Base-by-base conservation (phyloP, 1,140 invertebrate species). In the Drosophila dunni region DNA sequence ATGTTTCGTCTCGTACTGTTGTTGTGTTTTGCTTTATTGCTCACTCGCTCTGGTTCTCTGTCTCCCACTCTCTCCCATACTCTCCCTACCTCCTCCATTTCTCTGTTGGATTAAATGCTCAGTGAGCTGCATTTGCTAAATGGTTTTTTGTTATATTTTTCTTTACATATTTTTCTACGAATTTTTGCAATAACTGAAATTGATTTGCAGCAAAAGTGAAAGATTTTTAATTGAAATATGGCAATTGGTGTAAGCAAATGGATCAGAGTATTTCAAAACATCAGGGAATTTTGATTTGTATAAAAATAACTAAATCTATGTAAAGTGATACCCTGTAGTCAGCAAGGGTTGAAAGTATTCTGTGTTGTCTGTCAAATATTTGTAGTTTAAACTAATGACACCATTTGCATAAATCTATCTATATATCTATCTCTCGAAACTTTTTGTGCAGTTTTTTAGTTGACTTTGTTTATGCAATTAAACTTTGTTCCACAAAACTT, bases 221-320 rank as follows among this genome's bases (percentile, higher is more conserved):
- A 54, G 53, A 24, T 58, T 75, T 64, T 74, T 81, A 81, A 85
- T 84, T 84, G 54, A 80, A 81, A 84, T 81, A 75, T 42, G 20
- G 51, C 13, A 56, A 68, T 74, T 62, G 74, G 78, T 77, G 57
- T 66, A 64, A 38, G 70, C 65, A 70, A 71, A 68, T 60, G 50
- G 50, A 73, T 75, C 38, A 34, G 24, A 57, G 24, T 64, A 65
- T 42, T 40, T 64, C 54, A 78, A 65, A 77, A 61, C 61, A 48
- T 29, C 29, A 20, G 17, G 40, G 58, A 40, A 65, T 64, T 74
- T 46, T 51, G 15, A 78, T 84, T 85, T 86, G 29, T 53, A 9
- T 20, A 0, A 42, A 13, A n/a, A n/a, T 13, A 42, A 42, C 6
- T 13, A 42, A 11, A 11, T 5, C 40, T 10, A 13, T 45, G 13